These are phyloP conservation scores for Biston stratarius DNA, from an alignment of 2,888 invertebrate genomes.

Conservation along the genomic window DNA sequence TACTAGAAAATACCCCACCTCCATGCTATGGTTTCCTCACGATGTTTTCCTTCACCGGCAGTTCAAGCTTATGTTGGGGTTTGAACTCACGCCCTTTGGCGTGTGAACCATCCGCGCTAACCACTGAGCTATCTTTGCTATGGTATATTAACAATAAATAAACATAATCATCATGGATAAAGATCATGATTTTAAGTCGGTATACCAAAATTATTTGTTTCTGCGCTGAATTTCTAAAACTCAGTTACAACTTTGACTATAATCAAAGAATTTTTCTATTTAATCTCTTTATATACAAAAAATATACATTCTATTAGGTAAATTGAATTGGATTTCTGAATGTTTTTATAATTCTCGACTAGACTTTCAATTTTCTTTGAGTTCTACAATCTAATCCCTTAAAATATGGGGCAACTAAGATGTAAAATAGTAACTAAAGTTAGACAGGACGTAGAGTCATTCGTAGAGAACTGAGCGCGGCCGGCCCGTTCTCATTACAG, in stretches of 20 bases:
- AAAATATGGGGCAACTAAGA: conserved; percentile 48
- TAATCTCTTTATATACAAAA: neutral
- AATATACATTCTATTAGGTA: neutral
- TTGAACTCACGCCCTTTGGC: too few relatives aligned
- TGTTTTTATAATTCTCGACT: neutral
- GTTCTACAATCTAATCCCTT: conserved; percentile 42
- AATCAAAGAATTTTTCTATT: neutral
- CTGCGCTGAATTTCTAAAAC: neutral
- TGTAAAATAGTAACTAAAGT: conserved; percentile 55
- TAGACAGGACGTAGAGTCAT: conserved; percentile 53
- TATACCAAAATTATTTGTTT: neutral
- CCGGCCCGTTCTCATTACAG: conserved; percentile 46
- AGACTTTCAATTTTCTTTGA: conserved; percentile 5
- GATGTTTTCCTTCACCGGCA: too few relatives aligned
- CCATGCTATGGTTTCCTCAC: too few relatives aligned
- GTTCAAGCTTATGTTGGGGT: too few relatives aligned
- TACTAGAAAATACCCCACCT: too few relatives aligned
- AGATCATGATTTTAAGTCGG: too few relatives aligned
- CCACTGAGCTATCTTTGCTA: too few relatives aligned
- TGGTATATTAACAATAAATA: too few relatives aligned
- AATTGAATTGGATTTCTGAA: neutral
- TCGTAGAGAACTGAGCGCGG: conserved; percentile 43
- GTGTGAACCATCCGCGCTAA: too few relatives aligned
- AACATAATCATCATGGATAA: too few relatives aligned
- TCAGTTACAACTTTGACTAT: neutral